Percentiles rank a stretch among this genome's conserved stretches.
phyloP scores from a whole-genome alignment of 2,888 invertebrate genomes.

The Andrena haemorrhoa region DNA sequence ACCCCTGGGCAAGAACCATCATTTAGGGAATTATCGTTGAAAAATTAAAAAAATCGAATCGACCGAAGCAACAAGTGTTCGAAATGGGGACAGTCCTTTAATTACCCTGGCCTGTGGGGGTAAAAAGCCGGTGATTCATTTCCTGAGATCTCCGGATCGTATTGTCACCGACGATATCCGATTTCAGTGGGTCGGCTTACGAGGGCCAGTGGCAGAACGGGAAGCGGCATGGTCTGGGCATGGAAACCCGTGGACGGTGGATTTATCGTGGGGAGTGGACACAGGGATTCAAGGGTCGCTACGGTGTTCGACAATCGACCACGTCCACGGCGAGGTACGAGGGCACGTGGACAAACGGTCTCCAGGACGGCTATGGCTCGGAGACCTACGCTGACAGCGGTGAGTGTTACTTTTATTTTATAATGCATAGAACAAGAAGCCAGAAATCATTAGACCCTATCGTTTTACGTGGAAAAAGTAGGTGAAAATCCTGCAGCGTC shows the following conservation, averaged over 20 bases:
- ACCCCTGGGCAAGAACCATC: not conserved
- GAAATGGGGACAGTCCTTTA: not conserved
- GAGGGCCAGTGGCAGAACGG: constrained; percentile 99
- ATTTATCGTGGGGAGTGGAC: constrained; percentile 99
- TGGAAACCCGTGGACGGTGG: constrained; percentile 98
- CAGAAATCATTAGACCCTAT: no score
- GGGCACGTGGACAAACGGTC: constrained; percentile 99
- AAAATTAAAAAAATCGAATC: not conserved
- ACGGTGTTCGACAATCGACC: constrained; percentile 98
- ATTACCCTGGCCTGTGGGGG: constrained; percentile 12
- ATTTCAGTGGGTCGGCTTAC: constrained; percentile 94
- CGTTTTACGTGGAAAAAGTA: not conserved
- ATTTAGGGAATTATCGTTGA: not conserved
- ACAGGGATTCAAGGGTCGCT: constrained; percentile 99
- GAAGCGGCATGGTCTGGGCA: constrained; percentile 98
- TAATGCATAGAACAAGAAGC: no score
- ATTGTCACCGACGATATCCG: constrained; percentile 34
- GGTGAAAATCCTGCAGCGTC: not conserved
- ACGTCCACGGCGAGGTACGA: constrained; percentile 98
- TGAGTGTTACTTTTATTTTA: constrained; percentile 85
- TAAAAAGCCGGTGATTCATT: constrained; percentile 3
- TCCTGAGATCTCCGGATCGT: not conserved
- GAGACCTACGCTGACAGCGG: constrained; percentile 99
- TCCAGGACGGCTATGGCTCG: constrained; percentile 99
- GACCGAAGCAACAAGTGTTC: constrained; percentile 43